phyloP scores from a whole-genome alignment of 37 sponge, comb jelly and placozoan species.

The Petrosia ficiformis region DNA sequence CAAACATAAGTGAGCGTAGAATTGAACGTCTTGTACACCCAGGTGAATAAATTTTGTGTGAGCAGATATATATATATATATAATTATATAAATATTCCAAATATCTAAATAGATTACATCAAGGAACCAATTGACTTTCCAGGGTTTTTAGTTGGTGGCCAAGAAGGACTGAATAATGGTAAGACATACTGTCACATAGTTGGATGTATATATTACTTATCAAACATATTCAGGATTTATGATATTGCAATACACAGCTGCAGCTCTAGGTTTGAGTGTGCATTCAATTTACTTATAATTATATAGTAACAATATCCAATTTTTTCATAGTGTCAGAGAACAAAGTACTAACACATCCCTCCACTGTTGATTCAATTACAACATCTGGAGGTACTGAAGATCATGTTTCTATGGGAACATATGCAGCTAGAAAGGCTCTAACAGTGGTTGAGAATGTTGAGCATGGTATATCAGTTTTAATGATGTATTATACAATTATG shows the following conservation, averaged over 20 bases:
- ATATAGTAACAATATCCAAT: background rate
- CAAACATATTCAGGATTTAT: conserved; percentile 52
- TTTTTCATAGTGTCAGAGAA: conserved; percentile 78
- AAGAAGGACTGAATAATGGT: conserved; percentile 25
- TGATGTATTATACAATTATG: background rate
- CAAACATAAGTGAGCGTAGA: conserved; percentile 85
- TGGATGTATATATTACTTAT: background rate
- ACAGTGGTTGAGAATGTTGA: conserved; percentile 85
- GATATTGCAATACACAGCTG: conserved; percentile 86
- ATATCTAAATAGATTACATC: background rate
- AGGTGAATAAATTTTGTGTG: background rate
- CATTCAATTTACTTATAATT: background rate
- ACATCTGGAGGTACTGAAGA: conserved; percentile 88
- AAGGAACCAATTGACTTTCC: background rate
- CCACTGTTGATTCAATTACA: conserved; percentile 81
- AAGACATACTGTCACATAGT: no score
- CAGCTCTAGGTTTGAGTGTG: conserved; percentile 60
- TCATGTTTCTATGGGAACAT: conserved; percentile 96
- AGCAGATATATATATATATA: background rate
- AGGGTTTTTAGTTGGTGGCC: background rate
- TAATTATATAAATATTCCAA: background rate
- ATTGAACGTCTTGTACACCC: conserved; percentile 73
- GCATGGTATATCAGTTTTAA: conserved; percentile 30
- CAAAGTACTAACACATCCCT: conserved; percentile 89
- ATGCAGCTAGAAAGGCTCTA: conserved; percentile 86